These are phyloP conservation scores for Chauna torquata DNA, from an alignment of 2,113 vertebrate species.

Conservation along the genomic window DNA sequence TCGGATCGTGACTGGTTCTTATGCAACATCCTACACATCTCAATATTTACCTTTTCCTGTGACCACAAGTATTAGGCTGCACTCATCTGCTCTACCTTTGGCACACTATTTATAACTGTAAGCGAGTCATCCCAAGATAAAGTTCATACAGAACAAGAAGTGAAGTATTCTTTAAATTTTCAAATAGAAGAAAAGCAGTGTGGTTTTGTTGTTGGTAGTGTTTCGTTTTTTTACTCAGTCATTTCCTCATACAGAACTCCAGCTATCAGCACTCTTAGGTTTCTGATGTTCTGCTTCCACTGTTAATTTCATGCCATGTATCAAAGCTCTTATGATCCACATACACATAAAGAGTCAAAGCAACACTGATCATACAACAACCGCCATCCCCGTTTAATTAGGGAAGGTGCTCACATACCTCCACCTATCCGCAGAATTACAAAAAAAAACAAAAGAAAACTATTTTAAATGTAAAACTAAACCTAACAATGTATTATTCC, in stretches of 20 bases:
- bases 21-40: background rate
- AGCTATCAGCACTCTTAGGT: background rate
- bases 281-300: background rate
- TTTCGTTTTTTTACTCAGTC: background rate
- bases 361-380: background rate
- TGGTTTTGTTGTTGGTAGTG: background rate
- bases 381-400: background rate
- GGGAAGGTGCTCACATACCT: background rate
- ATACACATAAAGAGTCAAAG: background rate
- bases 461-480: background rate
- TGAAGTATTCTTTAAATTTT: background rate
- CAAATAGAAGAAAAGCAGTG: background rate
- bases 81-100: background rate
- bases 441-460: background rate
- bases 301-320: background rate
- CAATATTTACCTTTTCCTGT: background rate
- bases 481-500: background rate
- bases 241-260: background rate
- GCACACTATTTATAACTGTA: background rate
- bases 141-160: background rate
- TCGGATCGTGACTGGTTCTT: fast-evolving
- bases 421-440: background rate
- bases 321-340: background rate
- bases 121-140: background rate
- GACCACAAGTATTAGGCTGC: background rate